These are phyloP conservation scores for Salvelinus alpinus DNA, from an alignment of 2,113 vertebrate species.

Conservation along the genomic window DNA sequence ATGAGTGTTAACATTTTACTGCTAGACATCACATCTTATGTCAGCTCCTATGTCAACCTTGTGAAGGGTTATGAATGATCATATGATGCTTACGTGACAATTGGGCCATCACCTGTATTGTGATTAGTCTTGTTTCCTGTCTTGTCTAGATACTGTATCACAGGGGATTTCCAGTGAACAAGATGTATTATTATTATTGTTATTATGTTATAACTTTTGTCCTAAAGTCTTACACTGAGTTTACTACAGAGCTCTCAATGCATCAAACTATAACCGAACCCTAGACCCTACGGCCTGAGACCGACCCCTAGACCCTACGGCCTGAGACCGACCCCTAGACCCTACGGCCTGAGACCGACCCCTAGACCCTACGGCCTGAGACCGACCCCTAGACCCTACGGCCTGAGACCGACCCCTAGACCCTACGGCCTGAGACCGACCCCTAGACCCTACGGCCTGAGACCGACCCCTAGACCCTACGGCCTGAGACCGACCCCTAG, in stretches of 20 bases:
- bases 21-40: slow-evolving; percentile 10
- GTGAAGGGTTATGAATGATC: background rate
- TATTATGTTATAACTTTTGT: slow-evolving; percentile 54
- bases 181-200: slow-evolving; percentile 76
- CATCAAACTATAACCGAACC: too few relatives aligned
- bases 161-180: slow-evolving; percentile 83
- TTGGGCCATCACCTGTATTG: slow-evolving; percentile 14
- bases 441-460: too few relatives aligned
- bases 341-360: too few relatives aligned
- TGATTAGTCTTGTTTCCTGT: slow-evolving; percentile 31
- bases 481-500: too few relatives aligned
- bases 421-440: too few relatives aligned
- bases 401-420: too few relatives aligned
- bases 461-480: too few relatives aligned
- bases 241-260: background rate
- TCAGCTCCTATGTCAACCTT: slow-evolving; percentile 26
- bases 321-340: too few relatives aligned
- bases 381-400: too few relatives aligned
- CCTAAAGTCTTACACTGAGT: slow-evolving; percentile 32
- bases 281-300: too few relatives aligned
- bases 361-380: too few relatives aligned
- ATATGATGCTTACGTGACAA: slow-evolving; percentile 15
- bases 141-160: slow-evolving; percentile 73
- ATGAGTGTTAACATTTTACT: slow-evolving; percentile 14
- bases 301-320: too few relatives aligned